Conservation (phyloP, 2,113 vertebrate genomes). For the Aldabrachelys gigantea region DNA sequence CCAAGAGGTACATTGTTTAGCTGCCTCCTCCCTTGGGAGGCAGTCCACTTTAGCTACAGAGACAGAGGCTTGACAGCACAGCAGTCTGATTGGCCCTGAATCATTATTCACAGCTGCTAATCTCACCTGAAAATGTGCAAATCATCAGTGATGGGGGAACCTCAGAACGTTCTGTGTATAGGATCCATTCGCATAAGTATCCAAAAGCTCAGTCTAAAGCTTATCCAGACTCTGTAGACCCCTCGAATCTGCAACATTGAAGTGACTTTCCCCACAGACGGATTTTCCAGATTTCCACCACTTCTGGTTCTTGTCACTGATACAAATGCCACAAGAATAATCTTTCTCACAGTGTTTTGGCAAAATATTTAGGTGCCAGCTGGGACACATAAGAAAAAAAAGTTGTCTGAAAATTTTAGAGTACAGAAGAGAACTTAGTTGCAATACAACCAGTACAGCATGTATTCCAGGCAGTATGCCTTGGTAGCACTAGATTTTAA, state of each 20-base stretch:
- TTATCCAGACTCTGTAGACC: neutral
- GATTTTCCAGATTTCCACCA: slow-evolving; percentile 61
- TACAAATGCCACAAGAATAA: slow-evolving; percentile 43
- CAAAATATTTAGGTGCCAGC: slow-evolving; percentile 52
- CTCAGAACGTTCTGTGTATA: neutral
- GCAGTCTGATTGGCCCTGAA: neutral
- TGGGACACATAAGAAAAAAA: neutral
- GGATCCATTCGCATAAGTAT: neutral
- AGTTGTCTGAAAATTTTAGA: neutral
- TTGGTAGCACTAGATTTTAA: slow-evolving; percentile 56
- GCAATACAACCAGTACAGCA: neutral
- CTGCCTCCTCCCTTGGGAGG: neutral
- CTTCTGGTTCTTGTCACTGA: slow-evolving; percentile 48
- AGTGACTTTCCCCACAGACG: slow-evolving; percentile 4
- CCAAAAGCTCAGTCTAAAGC: neutral
- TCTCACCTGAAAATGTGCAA: neutral
- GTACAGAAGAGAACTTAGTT: neutral
- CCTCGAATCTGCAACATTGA: neutral
- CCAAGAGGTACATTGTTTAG: neutral
- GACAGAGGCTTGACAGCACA: fast-evolving
- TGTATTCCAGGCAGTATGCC: neutral
- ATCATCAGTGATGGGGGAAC: neutral
- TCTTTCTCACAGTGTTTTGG: slow-evolving; percentile 59
- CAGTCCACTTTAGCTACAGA: neutral
- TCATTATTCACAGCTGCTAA: neutral